Percentiles rank a stretch among this genome's conserved stretches.
Conservation (phyloP, 2,113 vertebrate species). For the Xerus inauris region DNA sequence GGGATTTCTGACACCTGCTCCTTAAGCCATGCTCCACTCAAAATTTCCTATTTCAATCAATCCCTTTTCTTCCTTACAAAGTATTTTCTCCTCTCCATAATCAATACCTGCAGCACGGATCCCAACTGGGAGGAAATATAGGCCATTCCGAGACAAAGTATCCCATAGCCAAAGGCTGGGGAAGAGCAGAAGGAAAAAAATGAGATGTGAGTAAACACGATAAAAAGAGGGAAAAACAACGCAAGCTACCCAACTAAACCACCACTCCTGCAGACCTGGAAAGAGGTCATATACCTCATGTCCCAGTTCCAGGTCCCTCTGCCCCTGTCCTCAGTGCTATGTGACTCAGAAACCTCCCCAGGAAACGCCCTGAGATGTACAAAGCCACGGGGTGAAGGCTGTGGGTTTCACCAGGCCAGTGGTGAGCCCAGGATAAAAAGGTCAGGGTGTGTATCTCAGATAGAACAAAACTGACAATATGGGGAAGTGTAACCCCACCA, state of each 20-base stretch:
- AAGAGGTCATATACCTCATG: background rate
- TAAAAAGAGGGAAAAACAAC: background rate
- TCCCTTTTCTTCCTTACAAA: background rate
- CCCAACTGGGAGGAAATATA: conserved; percentile 96
- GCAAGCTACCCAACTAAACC: background rate
- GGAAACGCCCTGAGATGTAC: background rate
- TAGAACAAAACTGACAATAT: background rate
- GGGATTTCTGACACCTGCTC: background rate
- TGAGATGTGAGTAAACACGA: background rate
- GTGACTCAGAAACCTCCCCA: background rate
- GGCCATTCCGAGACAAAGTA: conserved; percentile 97
- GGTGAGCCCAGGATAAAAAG: background rate
- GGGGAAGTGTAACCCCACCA: conserved; percentile 84
- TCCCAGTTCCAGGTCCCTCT: background rate
- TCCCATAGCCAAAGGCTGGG: conserved; percentile 92
- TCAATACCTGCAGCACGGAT: conserved; percentile 93
- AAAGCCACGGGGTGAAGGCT: background rate
- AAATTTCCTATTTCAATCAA: background rate
- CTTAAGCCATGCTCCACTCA: background rate
- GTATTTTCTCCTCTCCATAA: background rate
- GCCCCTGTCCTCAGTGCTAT: background rate
- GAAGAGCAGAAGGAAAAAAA: background rate
- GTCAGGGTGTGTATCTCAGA: background rate
- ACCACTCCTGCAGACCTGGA: background rate
- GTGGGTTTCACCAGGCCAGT: background rate